phyloP scores from a whole-genome alignment of 2,888 invertebrate species.

The Acleris cristana region DNA sequence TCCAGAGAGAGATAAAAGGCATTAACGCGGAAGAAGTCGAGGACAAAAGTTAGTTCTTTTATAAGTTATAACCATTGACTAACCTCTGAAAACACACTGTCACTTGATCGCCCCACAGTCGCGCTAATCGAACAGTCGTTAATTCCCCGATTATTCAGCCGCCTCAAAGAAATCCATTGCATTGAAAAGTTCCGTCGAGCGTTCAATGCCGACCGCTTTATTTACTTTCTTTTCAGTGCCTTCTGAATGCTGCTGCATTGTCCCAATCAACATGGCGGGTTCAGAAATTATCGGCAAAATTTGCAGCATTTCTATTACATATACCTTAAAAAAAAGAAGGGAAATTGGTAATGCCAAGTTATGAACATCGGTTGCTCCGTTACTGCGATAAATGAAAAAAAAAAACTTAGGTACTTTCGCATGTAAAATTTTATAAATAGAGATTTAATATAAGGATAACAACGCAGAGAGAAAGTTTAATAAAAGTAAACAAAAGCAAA shows the following conservation, averaged over 20 bases:
- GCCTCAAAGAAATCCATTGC: neutral
- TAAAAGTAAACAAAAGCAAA: conserved; percentile 8
- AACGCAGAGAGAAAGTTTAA: neutral
- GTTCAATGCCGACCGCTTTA: conserved; percentile 9
- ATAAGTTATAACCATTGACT: too few species aligned
- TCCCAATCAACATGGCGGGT: neutral
- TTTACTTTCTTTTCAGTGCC: neutral
- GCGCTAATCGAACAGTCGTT: neutral
- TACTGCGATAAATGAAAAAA: too few species aligned
- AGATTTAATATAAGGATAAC: too few species aligned
- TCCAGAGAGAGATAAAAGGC: too few species aligned
- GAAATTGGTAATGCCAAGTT: too few species aligned
- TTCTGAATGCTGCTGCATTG: neutral
- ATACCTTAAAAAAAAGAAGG: neutral
- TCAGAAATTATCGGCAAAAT: neutral
- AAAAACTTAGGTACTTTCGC: too few species aligned
- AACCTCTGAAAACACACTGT: too few species aligned
- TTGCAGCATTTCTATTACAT: neutral
- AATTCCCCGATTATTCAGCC: neutral
- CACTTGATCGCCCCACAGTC: too few species aligned
- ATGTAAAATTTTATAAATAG: too few species aligned
- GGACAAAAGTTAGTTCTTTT: too few species aligned
- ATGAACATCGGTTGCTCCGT: too few species aligned
- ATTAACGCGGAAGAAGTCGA: too few species aligned
- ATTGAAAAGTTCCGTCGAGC: conserved; percentile 13